Evolutionary conservation across 2,113 vertebrate species (phyloP).

Genomic region (Nothoprocta perdicaria): DNA sequence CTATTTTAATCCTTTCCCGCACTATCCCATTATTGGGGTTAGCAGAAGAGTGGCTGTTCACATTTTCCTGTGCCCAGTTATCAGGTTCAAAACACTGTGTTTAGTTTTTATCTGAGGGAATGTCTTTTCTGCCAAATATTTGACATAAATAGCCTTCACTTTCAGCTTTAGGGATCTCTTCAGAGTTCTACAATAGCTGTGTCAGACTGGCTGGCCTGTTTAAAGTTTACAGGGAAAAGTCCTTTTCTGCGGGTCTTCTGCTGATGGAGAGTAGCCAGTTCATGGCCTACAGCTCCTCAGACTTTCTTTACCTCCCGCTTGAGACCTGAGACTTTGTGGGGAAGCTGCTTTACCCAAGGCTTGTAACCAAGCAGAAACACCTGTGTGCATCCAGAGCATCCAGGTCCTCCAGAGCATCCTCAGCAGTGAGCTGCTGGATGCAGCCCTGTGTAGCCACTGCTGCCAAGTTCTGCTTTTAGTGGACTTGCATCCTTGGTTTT

Average conservation of each 20-base stretch:
- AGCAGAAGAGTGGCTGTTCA: not conserved
- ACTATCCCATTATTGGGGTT: no score
- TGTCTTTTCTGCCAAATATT: not conserved
- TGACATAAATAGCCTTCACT: not conserved
- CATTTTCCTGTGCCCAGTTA: not conserved
- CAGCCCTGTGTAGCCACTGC: not conserved
- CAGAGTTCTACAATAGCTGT: not conserved
- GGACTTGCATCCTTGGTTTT: not conserved
- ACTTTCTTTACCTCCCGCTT: not conserved
- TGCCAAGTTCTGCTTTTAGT: not conserved
- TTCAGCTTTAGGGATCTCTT: not conserved
- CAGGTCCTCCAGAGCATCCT: not conserved
- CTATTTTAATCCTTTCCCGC: not conserved
- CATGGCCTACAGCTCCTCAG: accelerated
- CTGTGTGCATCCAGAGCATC: not conserved
- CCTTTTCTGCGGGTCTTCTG: not conserved
- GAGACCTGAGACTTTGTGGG: not conserved
- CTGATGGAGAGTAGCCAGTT: not conserved
- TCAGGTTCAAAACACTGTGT: not conserved
- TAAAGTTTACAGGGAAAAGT: not conserved
- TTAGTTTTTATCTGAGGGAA: not conserved
- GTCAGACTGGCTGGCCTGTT: not conserved
- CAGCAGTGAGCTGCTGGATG: not conserved
- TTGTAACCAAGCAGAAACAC: not conserved
- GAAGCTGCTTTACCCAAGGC: not conserved